phyloP scores from a whole-genome alignment of 2,113 vertebrate species.

The Engraulis encrasicolus region DNA sequence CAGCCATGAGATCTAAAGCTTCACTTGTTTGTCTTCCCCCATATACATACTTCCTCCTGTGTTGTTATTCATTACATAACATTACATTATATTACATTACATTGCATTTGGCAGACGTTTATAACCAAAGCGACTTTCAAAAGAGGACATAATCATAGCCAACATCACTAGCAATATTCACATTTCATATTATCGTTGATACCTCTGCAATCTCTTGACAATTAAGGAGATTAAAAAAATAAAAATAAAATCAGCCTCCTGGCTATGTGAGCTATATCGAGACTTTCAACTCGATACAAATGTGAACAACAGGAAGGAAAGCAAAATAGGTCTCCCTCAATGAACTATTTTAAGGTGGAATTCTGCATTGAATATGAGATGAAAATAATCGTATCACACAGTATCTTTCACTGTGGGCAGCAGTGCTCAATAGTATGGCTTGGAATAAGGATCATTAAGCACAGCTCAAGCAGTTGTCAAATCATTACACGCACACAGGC shows the following conservation, averaged over 20 bases:
- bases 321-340: not conserved
- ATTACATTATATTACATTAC: too few relatives aligned
- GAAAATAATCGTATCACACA: not conserved
- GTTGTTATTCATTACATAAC: too few relatives aligned
- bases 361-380: not conserved
- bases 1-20: conserved; percentile 38
- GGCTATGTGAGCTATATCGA: not conserved
- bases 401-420: not conserved
- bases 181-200: conserved; percentile 29
- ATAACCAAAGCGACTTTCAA: too few relatives aligned
- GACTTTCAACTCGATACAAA: not conserved
- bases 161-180: too few relatives aligned
- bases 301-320: not conserved
- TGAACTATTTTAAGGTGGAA: not conserved
- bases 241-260: not conserved
- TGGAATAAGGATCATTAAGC: not conserved
- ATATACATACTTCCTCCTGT: conserved; percentile 31
- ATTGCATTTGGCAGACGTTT: too few relatives aligned
- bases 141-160: too few relatives aligned
- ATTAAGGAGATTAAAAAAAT: not conserved
- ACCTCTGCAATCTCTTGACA: conserved; percentile 22
- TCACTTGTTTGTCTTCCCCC: conserved; percentile 31
- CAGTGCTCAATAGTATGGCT: not conserved
- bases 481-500: not conserved
- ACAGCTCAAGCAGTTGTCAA: not conserved